phyloP scores from a whole-genome alignment of 2,113 vertebrate species.

The Cephalophus harveyi region DNA sequence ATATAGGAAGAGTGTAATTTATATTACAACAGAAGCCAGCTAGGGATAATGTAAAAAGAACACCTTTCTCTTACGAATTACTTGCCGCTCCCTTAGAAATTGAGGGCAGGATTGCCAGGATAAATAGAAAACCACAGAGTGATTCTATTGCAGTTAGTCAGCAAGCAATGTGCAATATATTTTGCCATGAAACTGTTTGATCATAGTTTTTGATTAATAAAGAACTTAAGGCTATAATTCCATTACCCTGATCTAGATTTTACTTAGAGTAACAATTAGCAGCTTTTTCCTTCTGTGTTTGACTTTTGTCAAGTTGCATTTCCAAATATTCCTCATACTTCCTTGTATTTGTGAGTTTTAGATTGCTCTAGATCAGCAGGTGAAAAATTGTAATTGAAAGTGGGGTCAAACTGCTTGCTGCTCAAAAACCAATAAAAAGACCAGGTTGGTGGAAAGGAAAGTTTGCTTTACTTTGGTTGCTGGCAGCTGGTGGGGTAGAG shows the following conservation, averaged over 20 bases:
- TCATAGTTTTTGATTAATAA: background rate
- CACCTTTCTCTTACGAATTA: background rate
- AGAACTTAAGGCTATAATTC: background rate
- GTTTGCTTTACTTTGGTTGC: background rate
- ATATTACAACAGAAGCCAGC: background rate
- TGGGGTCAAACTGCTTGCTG: background rate
- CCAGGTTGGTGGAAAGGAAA: background rate
- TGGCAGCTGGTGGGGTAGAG: background rate
- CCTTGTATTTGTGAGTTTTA: background rate
- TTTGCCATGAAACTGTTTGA: background rate
- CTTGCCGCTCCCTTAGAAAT: background rate
- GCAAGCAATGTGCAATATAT: background rate
- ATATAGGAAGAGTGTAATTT: background rate
- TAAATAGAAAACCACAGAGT: background rate
- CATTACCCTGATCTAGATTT: background rate
- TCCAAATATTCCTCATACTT: background rate
- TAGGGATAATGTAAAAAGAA: background rate
- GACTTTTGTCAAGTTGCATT: background rate
- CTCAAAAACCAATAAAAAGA: background rate
- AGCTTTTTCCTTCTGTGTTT: background rate
- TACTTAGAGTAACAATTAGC: background rate
- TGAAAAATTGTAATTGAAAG: background rate
- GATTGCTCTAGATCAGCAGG: background rate
- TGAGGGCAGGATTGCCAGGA: background rate
- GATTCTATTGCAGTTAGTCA: background rate